These are phyloP conservation scores for Aporrectodea caliginosa DNA, from an alignment of 1,140 invertebrate genomes.

Conservation along the genomic window DNA sequence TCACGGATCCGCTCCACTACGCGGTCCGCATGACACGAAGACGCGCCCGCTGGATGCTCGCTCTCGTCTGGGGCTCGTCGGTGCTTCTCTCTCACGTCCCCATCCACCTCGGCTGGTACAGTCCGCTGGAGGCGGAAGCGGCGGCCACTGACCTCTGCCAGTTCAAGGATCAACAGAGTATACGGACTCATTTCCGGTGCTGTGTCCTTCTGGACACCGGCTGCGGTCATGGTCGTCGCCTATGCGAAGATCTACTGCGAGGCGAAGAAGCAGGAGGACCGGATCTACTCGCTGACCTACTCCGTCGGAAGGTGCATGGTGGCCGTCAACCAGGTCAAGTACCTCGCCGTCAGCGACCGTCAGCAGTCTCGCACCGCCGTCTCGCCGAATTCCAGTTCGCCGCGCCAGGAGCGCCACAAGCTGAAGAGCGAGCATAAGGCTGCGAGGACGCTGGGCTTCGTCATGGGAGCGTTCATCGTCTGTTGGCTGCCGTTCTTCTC, in stretches of 20 bases:
- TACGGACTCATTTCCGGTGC: conserved; percentile 87
- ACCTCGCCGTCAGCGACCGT: background rate
- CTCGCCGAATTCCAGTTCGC: background rate
- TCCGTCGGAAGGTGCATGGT: background rate
- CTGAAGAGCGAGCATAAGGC: conserved; percentile 85
- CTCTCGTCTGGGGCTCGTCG: conserved; percentile 50
- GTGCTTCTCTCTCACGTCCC: conserved; percentile 55
- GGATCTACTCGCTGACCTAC: conserved; percentile 21
- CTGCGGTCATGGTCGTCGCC: conserved; percentile 88
- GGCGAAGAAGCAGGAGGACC: conserved; percentile 72
- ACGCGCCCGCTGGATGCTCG: conserved; percentile 49
- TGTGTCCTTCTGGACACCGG: conserved; percentile 95
- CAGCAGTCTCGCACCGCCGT: background rate
- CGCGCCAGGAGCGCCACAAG: background rate
- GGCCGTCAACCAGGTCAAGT: background rate
- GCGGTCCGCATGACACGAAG: conserved; percentile 48
- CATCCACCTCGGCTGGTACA: conserved; percentile 53
- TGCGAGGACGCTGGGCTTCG: conserved; percentile 89
- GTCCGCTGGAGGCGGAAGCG: conserved; percentile 34
- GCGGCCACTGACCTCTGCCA: background rate
- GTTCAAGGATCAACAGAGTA: conserved; percentile 80
- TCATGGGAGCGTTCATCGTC: conserved; percentile 89
- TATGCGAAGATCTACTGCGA: conserved; percentile 80
- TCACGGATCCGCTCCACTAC: conserved; percentile 54
- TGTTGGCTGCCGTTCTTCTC: conserved; percentile 95